phyloP scores from a whole-genome alignment of 2,888 invertebrate species.

The Scaptomyza caliginosa region DNA sequence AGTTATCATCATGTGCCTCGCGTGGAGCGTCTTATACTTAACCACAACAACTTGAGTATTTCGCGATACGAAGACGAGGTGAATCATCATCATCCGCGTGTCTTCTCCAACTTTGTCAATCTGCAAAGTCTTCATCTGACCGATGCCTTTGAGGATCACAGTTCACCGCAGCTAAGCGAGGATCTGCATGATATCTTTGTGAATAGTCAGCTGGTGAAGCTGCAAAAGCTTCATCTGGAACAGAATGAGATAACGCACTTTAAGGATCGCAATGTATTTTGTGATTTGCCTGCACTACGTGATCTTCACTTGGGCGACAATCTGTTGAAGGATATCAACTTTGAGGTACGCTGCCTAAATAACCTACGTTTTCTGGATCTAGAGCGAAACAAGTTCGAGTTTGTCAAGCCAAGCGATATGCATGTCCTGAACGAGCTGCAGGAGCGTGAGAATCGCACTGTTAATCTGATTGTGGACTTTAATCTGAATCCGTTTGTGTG shows the following conservation, averaged over 20 bases:
- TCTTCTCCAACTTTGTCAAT: constrained; percentile 89
- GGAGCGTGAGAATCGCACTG: constrained; percentile 81
- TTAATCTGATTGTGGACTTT: constrained; percentile 87
- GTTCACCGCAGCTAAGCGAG: constrained; percentile 86
- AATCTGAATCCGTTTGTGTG: constrained; percentile 89
- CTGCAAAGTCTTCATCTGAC: constrained; percentile 89
- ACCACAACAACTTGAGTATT: constrained; percentile 89
- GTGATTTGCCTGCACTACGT: constrained; percentile 87
- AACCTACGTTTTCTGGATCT: constrained; percentile 88
- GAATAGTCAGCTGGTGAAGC: constrained; percentile 87
- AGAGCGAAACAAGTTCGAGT: constrained; percentile 87
- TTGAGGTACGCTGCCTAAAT: constrained; percentile 88
- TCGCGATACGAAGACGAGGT: constrained; percentile 85
- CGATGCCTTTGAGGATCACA: constrained; percentile 89
- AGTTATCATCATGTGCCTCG: constrained; percentile 89
- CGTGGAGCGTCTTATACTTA: constrained; percentile 88
- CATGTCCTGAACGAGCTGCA: constrained; percentile 86
- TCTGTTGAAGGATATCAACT: constrained; percentile 86
- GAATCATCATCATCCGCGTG: constrained; percentile 87
- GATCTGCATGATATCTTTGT: constrained; percentile 90
- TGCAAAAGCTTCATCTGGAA: constrained; percentile 90
- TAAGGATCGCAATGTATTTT: constrained; percentile 88
- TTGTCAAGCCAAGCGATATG: constrained; percentile 86
- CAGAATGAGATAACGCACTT: constrained; percentile 90
- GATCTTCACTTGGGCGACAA: constrained; percentile 90